Conservation (phyloP, 2,888 invertebrate species). For the Chrysolina oricalcia region DNA sequence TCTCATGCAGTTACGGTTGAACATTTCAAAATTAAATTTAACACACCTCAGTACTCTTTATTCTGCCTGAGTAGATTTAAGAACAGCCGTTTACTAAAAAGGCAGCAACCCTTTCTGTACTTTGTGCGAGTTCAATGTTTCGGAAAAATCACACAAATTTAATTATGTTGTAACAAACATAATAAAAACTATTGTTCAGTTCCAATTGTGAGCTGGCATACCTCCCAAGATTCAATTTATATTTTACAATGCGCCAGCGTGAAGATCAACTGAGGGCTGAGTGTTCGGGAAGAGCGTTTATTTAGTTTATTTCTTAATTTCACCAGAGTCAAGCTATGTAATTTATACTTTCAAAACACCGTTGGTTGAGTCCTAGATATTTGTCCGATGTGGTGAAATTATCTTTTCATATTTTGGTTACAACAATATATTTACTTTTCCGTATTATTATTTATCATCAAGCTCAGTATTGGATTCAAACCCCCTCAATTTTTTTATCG, state of each 20-base stretch:
- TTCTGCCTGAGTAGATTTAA: slow-evolving; percentile 62
- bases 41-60: slow-evolving; percentile 61
- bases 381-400: too few species aligned
- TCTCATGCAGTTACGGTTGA: slow-evolving; percentile 34
- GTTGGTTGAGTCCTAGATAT: too few species aligned
- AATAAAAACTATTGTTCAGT: slow-evolving; percentile 52
- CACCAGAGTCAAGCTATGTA: background rate
- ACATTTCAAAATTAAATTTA: slow-evolving; percentile 61
- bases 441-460: too few species aligned
- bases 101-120: slow-evolving; percentile 68
- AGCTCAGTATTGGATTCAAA: too few species aligned
- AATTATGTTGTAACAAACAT: slow-evolving; percentile 68
- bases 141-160: slow-evolving; percentile 71
- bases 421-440: too few species aligned
- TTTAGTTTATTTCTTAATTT: background rate
- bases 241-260: slow-evolving; percentile 25
- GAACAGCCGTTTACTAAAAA: slow-evolving; percentile 63
- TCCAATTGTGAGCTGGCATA: slow-evolving; percentile 38
- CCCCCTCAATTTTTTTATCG: too few species aligned
- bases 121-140: slow-evolving; percentile 69
- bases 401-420: too few species aligned
- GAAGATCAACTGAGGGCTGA: background rate
- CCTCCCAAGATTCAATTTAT: slow-evolving; percentile 44
- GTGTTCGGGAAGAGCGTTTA: slow-evolving; percentile 7
- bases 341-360: background rate